Conservation (phyloP, 2,888 invertebrate genomes). For the Eumerus sabulonum region DNA sequence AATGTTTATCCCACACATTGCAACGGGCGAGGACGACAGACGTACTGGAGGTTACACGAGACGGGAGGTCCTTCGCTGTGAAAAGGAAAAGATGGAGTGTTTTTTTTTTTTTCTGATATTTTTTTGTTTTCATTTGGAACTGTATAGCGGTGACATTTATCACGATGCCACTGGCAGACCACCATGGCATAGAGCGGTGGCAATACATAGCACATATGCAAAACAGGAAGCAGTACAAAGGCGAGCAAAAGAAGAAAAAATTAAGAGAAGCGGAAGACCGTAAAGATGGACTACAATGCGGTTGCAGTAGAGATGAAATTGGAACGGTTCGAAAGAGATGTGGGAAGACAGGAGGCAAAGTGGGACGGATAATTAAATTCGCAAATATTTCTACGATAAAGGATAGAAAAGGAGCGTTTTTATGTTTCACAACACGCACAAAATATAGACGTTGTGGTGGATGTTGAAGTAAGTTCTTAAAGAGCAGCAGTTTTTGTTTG, state of each 20-base stretch:
- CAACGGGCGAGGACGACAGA: constrained; percentile 29
- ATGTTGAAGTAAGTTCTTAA: no score
- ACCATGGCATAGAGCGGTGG: constrained; percentile 21
- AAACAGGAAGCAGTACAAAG: neutral
- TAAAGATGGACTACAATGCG: constrained; percentile 49
- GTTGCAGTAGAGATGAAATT: constrained; percentile 64
- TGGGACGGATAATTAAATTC: constrained; percentile 55
- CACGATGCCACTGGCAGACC: constrained; percentile 53
- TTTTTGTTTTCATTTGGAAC: constrained; percentile 28
- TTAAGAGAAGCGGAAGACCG: neutral
- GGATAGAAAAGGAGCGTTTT: no score
- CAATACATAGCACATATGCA: constrained; percentile 41
- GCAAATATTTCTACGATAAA: neutral
- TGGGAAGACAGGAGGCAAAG: constrained; percentile 16
- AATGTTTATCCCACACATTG: constrained; percentile 70
- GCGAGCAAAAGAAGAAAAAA: neutral
- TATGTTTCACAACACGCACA: no score
- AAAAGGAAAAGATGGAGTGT: constrained; percentile 6
- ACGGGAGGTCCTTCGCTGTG: neutral
- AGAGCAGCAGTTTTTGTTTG: no score
- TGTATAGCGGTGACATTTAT: constrained; percentile 48
- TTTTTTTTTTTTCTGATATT: constrained; percentile 22
- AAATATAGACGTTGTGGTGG: no score
- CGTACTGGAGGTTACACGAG: neutral
- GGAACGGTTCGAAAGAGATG: constrained; percentile 32